phyloP scores from a whole-genome alignment of 2,888 invertebrate genomes.

The Andrena haemorrhoa region DNA sequence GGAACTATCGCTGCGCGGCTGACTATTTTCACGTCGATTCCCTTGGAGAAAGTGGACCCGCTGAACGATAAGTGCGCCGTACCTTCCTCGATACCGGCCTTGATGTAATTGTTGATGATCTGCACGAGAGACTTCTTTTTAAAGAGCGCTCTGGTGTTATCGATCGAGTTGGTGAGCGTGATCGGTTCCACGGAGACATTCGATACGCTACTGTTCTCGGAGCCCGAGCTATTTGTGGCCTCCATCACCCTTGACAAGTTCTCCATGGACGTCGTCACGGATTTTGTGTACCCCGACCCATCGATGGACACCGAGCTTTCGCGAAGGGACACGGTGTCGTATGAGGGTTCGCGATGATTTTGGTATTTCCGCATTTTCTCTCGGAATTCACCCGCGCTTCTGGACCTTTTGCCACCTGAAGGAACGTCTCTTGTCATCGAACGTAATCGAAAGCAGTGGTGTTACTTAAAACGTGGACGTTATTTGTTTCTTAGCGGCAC shows the following conservation, averaged over 20 bases:
- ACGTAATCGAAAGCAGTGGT: background rate
- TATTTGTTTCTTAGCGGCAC: background rate
- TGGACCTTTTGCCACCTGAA: background rate
- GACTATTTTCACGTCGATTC: background rate
- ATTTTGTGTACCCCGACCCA: constrained; percentile 53
- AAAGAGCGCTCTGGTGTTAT: constrained; percentile 53
- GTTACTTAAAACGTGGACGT: background rate
- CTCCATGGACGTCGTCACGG: constrained; percentile 51
- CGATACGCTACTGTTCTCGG: constrained; percentile 59
- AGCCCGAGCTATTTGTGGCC: constrained; percentile 52
- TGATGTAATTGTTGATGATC: constrained; percentile 76
- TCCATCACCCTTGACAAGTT: constrained; percentile 54
- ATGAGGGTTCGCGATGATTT: constrained; percentile 34
- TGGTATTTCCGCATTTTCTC: constrained; percentile 37
- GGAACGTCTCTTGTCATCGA: background rate
- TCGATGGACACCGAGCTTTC: constrained; percentile 45
- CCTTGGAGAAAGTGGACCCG: background rate
- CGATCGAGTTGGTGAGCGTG: constrained; percentile 39
- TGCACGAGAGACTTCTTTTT: constrained; percentile 72
- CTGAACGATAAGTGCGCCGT: background rate
- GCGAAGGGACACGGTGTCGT: constrained; percentile 14
- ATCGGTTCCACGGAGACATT: constrained; percentile 52
- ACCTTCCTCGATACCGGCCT: constrained; percentile 77
- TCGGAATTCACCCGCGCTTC: background rate
- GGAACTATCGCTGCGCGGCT: background rate